A percentile compares a stretch with the other conserved stretches of the same genome.
These are phyloP conservation scores for Dexiosoma caninum DNA, from an alignment of 2,888 invertebrate species.

Conservation along the genomic window DNA sequence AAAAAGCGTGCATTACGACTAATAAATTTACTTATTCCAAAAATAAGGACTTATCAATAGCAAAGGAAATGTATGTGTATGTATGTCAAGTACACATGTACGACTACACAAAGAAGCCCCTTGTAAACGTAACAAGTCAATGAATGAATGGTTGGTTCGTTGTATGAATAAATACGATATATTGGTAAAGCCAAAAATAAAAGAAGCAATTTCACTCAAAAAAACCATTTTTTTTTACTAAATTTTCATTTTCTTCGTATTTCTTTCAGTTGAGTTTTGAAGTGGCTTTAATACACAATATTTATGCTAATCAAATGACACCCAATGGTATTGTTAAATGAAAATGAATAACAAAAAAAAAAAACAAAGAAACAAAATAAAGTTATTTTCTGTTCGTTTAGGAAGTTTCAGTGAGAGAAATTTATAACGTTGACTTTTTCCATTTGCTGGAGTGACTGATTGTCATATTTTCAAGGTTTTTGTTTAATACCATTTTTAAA, in stretches of 20 bases:
- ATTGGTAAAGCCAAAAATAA: conserved; percentile 15
- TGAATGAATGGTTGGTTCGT: too few species aligned
- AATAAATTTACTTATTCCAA: conserved; percentile 49
- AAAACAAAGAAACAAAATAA: too few species aligned
- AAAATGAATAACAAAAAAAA: too few species aligned
- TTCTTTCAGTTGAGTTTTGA: conserved; percentile 31
- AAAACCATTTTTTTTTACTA: neutral
- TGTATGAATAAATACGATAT: neutral
- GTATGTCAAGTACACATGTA: too few species aligned
- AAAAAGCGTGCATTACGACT: conserved; percentile 39
- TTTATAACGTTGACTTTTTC: conserved; percentile 55
- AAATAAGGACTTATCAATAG: conserved; percentile 21
- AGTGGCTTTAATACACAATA: conserved; percentile 54
- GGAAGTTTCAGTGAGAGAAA: neutral
- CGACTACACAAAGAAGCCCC: too few species aligned
- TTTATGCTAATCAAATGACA: conserved; percentile 66
- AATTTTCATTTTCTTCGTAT: too few species aligned
- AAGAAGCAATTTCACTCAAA: neutral
- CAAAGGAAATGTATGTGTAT: neutral
- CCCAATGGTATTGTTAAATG: conserved; percentile 64
- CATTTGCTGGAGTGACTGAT: conserved; percentile 50
- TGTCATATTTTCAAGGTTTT: conserved; percentile 59
- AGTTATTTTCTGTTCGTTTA: neutral
- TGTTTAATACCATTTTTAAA: conserved; percentile 14
- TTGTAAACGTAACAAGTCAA: conserved; percentile 18